phyloP scores from a whole-genome alignment of 2,113 vertebrate genomes.

The Promerops cafer region DNA sequence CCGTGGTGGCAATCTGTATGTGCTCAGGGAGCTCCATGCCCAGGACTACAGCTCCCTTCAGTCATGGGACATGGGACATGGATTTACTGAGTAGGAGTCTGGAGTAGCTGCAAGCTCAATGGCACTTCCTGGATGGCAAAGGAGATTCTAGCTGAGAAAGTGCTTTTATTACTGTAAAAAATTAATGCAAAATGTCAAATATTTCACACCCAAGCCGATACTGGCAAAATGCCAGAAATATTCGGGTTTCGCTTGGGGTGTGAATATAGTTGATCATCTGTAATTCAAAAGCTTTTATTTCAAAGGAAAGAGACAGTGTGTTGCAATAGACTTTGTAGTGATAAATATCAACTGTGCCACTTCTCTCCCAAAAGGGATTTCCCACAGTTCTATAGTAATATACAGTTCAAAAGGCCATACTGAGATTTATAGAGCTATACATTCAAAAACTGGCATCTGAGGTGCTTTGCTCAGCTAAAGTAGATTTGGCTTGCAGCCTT shows the following conservation, averaged over 20 bases:
- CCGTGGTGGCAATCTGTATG: background rate
- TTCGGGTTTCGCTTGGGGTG: conserved; percentile 52
- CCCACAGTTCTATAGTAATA: conserved; percentile 47
- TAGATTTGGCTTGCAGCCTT: background rate
- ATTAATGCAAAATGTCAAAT: conserved; percentile 50
- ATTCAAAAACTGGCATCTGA: background rate
- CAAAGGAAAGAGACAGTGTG: conserved; percentile 41
- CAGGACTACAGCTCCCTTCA: background rate
- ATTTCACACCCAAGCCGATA: conserved; percentile 45
- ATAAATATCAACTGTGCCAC: conserved; percentile 56
- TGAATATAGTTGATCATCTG: conserved; percentile 56
- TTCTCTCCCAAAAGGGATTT: conserved; percentile 63
- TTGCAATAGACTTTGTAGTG: conserved; percentile 53
- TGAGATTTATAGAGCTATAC: conserved; percentile 38
- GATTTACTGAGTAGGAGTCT: background rate
- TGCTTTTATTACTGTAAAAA: conserved; percentile 39
- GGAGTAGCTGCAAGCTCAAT: background rate
- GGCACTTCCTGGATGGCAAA: background rate
- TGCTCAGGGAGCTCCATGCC: background rate
- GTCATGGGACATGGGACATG: background rate
- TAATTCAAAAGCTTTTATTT: conserved; percentile 58
- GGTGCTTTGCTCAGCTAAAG: background rate
- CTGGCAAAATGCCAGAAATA: conserved; percentile 48
- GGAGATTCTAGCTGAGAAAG: conserved; percentile 33
- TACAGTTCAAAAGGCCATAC: conserved; percentile 51